Percentiles rank a stretch among this genome's conserved stretches.
phyloP scores from a whole-genome alignment of 2,113 vertebrate genomes.

The Melanotaenia duboulayi region DNA sequence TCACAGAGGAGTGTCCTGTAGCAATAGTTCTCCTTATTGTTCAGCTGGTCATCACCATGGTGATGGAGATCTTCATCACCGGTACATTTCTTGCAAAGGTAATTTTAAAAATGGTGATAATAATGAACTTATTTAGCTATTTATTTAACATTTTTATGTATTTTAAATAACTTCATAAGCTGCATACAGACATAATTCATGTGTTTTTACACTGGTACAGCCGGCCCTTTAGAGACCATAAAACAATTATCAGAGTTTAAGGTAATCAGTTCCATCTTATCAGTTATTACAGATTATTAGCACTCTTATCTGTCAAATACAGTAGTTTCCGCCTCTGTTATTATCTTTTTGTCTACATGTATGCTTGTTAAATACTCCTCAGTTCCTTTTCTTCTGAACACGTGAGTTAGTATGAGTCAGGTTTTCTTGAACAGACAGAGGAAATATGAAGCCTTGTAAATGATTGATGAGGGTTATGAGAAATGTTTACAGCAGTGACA shows the following conservation, averaged over 20 bases:
- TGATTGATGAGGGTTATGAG: not conserved
- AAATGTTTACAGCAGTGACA: not conserved
- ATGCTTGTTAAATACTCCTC: not conserved
- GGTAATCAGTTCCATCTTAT: not conserved
- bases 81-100: conserved; percentile 97
- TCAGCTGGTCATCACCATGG: conserved; percentile 96
- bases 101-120: not conserved
- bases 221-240: too few relatives aligned
- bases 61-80: conserved; percentile 98
- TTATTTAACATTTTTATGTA: not conserved
- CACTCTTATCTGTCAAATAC: conserved; percentile 3
- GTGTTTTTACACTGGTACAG: too few relatives aligned
- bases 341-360: not conserved
- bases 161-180: not conserved
- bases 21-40: conserved; percentile 95
- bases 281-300: not conserved
- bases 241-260: not conserved
- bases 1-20: conserved; percentile 94
- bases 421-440: conserved; percentile 1
- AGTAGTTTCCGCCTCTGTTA: not conserved
- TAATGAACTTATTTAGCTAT: too few relatives aligned
- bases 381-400: not conserved
- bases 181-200: too few relatives aligned
- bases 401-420: not conserved
- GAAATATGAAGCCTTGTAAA: not conserved